Conservation (phyloP, 64 coral and sea anemone species). For the Hydrozoanthus tunicans region DNA sequence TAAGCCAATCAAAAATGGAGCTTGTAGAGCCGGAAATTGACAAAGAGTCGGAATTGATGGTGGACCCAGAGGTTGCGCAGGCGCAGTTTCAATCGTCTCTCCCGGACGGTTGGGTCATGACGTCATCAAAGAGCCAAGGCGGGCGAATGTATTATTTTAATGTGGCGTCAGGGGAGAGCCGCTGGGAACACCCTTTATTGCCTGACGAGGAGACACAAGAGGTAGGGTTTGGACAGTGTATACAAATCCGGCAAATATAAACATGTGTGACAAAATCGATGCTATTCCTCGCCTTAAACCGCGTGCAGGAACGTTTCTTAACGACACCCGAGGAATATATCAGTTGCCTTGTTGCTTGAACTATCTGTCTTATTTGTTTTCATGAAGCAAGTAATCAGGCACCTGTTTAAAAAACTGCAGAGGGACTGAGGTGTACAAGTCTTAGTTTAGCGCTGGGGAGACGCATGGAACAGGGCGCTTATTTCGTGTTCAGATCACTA, state of each 20-base stretch:
- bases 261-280: background rate
- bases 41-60: slow-evolving; percentile 29
- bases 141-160: slow-evolving; percentile 87
- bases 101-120: slow-evolving; percentile 82
- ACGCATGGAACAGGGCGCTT: too few species aligned
- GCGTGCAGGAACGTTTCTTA: too few species aligned
- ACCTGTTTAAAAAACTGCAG: too few species aligned
- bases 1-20: slow-evolving; percentile 26
- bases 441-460: too few species aligned
- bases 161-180: slow-evolving; percentile 73
- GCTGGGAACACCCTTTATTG: slow-evolving; percentile 82
- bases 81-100: slow-evolving; percentile 77
- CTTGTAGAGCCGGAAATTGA: slow-evolving; percentile 30
- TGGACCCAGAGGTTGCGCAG: slow-evolving; percentile 48
- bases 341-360: too few species aligned
- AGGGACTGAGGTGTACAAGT: too few species aligned
- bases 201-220: slow-evolving; percentile 49
- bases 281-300: too few species aligned
- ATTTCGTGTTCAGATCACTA: too few species aligned
- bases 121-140: slow-evolving; percentile 70
- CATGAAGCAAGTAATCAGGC: too few species aligned
- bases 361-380: too few species aligned
- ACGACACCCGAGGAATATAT: too few species aligned
- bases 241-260: background rate
- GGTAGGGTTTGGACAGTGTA: background rate